A percentile compares a stretch with the other conserved stretches of the same genome.
phyloP scores from a whole-genome alignment of 1,140 invertebrate genomes.

The Euwallacea similis region DNA sequence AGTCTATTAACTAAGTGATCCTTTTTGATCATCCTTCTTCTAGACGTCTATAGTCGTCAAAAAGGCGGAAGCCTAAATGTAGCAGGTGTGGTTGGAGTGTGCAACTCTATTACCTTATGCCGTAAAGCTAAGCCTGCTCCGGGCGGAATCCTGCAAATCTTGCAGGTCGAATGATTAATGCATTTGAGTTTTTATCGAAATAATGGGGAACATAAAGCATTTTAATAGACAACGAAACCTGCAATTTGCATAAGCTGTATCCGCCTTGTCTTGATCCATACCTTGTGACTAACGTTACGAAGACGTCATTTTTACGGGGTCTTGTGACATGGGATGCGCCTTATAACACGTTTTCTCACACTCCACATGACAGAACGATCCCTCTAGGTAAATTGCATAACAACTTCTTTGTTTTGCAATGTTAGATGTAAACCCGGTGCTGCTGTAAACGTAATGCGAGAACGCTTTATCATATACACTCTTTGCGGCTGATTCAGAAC shows the following conservation, averaged over 20 bases:
- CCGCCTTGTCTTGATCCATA: not conserved
- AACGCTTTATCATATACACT: too few relatives aligned
- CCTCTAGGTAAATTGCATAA: conserved; percentile 9
- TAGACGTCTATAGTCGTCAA: too few relatives aligned
- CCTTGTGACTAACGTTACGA: conserved; percentile 17
- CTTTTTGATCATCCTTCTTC: too few relatives aligned
- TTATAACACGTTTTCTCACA: conserved; percentile 1
- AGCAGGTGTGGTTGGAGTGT: conserved; percentile 5
- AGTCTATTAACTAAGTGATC: too few relatives aligned
- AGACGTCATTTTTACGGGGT: conserved; percentile 21
- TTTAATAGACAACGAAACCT: conserved; percentile 32
- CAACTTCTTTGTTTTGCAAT: not conserved
- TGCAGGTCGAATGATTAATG: conserved; percentile 27
- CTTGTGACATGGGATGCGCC: conserved; percentile 3
- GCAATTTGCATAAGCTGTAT: conserved; percentile 28
- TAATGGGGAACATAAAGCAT: conserved; percentile 32
- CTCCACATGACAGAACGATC: conserved; percentile 3
- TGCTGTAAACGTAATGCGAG: too few relatives aligned
- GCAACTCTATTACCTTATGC: conserved; percentile 21
- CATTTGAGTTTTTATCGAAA: conserved; percentile 26
- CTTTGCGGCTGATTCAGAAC: too few relatives aligned
- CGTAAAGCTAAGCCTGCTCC: conserved; percentile 23
- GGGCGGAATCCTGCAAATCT: conserved; percentile 23
- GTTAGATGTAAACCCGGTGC: too few relatives aligned
- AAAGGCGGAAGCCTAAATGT: not conserved